Conservation (phyloP, 1,140 invertebrate genomes). For the Megalonaias nervosa region DNA sequence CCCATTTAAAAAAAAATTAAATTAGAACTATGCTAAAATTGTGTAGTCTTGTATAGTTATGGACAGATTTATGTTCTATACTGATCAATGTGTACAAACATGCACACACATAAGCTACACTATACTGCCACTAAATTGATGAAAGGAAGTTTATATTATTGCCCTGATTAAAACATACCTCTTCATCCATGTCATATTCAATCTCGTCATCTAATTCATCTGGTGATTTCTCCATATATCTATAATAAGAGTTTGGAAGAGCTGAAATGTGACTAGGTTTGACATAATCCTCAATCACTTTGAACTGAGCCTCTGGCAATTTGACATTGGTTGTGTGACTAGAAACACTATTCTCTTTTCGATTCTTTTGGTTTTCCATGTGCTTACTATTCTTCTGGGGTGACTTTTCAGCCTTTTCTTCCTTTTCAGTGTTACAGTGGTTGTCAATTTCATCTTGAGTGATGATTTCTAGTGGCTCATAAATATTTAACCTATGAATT, state of each 20-base stretch:
- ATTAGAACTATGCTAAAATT: too few species aligned
- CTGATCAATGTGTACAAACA: too few species aligned
- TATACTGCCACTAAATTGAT: too few species aligned
- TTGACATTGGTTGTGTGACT: constrained; percentile 54
- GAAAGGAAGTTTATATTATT: too few species aligned
- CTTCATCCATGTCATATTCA: constrained; percentile 98
- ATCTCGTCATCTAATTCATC: constrained; percentile 95
- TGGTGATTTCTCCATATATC: constrained; percentile 94
- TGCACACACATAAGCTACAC: too few species aligned
- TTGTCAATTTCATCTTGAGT: constrained; percentile 70
- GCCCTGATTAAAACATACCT: constrained; percentile 70
- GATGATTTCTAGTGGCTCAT: constrained; percentile 73
- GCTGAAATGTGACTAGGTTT: constrained; percentile 85
- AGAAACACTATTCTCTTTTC: constrained; percentile 55
- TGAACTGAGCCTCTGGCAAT: constrained; percentile 88
- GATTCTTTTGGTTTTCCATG: constrained; percentile 54
- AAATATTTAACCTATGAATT: constrained; percentile 73
- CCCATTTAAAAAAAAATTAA: too few species aligned
- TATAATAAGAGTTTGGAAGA: constrained; percentile 83
- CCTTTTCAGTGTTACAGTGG: constrained; percentile 68
- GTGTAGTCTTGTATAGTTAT: too few species aligned
- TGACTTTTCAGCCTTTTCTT: constrained; percentile 66
- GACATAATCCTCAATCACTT: constrained; percentile 82
- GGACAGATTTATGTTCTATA: too few species aligned
- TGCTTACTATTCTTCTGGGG: constrained; percentile 53